A percentile compares a stretch with the other conserved stretches of the same genome.
Evolutionary conservation across 2,113 vertebrate genomes (phyloP).

Genomic region (Psilopogon haemacephalus): DNA sequence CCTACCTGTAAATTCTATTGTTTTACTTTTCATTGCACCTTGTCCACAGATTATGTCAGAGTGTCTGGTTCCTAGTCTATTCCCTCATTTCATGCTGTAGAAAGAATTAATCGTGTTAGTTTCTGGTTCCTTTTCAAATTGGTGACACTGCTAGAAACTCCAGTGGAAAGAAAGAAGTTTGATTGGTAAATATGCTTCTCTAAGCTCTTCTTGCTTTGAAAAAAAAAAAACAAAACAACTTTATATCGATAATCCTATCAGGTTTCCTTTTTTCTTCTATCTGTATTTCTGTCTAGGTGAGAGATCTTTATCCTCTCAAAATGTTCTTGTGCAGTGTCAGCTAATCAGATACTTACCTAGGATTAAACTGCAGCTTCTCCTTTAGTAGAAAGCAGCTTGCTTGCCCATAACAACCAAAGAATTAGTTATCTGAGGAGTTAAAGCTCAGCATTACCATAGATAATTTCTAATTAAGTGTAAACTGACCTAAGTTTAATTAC

Average conservation of each 20-base stretch:
- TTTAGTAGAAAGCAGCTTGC: background rate
- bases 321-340: background rate
- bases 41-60: background rate
- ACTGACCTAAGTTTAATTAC: background rate
- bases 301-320: background rate
- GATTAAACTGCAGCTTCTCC: background rate
- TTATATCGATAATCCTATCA: background rate
- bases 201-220: background rate
- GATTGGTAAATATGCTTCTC: background rate
- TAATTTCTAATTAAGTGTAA: background rate
- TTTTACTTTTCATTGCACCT: background rate
- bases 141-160: background rate
- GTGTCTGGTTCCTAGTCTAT: background rate
- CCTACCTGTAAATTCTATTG: background rate
- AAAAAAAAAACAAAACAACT: too few relatives aligned
- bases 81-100: background rate
- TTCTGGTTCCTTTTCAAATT: background rate
- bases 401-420: background rate
- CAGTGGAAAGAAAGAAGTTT: background rate
- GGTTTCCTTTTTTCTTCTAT: background rate
- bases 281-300: background rate
- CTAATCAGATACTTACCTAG: background rate
- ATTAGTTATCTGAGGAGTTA: background rate
- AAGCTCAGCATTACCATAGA: background rate
- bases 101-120: background rate